phyloP scores from a whole-genome alignment of 2,113 vertebrate genomes.

The Ictidomys tridecemlineatus region DNA sequence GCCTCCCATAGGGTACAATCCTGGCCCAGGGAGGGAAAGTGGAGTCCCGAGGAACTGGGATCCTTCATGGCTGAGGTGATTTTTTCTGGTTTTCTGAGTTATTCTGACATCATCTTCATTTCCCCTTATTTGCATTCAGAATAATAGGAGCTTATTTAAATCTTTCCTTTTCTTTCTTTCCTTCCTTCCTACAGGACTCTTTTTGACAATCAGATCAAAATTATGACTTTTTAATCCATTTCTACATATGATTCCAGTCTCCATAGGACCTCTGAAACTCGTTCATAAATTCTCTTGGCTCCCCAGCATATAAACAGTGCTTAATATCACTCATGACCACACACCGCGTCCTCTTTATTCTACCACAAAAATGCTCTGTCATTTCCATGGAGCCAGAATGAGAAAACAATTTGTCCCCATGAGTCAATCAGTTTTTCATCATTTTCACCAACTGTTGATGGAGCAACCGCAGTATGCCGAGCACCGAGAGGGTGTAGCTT shows the following conservation, averaged over 20 bases:
- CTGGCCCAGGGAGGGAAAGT: background rate
- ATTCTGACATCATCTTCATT: background rate
- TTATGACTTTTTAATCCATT: background rate
- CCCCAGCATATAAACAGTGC: slow-evolving; percentile 15
- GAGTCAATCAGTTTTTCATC: slow-evolving; percentile 24
- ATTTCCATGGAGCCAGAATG: slow-evolving; percentile 47
- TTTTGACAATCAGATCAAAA: slow-evolving; percentile 37
- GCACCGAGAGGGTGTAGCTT: too few relatives aligned
- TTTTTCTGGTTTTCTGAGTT: slow-evolving; percentile 27
- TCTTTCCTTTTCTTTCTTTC: background rate
- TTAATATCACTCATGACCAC: slow-evolving; percentile 63
- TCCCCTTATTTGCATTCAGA: background rate
- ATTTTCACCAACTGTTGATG: slow-evolving; percentile 33
- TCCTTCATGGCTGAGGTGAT: background rate
- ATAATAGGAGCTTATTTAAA: background rate
- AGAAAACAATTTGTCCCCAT: slow-evolving; percentile 39
- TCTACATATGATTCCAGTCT: slow-evolving; percentile 39
- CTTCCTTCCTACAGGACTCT: background rate
- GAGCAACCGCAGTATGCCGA: background rate
- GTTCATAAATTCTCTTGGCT: slow-evolving; percentile 55
- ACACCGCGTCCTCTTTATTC: background rate
- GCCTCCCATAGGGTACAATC: background rate
- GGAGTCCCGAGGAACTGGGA: background rate
- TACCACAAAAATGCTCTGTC: slow-evolving; percentile 46
- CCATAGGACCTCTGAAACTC: slow-evolving; percentile 33